Percentiles rank a stretch among this genome's conserved stretches.
Evolutionary conservation across 2,797 vertebrate genomes (phyloP).

Genomic region (Buphagus erythrorhynchus): DNA sequence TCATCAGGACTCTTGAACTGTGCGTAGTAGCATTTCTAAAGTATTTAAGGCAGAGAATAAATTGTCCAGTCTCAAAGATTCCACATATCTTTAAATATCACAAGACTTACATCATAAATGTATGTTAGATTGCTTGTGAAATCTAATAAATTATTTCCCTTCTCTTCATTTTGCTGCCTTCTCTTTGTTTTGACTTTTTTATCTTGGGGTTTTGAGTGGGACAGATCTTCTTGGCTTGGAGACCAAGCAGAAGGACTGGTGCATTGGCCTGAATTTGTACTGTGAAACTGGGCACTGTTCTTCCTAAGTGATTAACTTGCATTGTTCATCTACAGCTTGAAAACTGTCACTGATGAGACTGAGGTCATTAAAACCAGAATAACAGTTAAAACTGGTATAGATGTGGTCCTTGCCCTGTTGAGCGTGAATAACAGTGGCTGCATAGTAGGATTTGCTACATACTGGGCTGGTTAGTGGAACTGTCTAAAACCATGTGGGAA

Average conservation of each 20-base stretch:
- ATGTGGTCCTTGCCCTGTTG: background rate
- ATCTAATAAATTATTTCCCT: conserved; percentile 79
- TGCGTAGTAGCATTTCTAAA: conserved; percentile 72
- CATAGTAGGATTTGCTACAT: background rate
- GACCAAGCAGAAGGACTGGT: background rate
- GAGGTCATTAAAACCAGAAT: background rate
- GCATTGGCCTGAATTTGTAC: background rate
- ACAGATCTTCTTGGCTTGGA: background rate
- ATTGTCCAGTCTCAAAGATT: conserved; percentile 10
- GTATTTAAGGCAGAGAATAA: conserved; percentile 51
- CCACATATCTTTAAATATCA: background rate
- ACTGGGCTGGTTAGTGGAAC: background rate
- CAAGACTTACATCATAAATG: background rate
- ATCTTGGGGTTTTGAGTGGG: background rate
- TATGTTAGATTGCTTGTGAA: conserved; percentile 41
- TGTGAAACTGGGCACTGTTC: background rate
- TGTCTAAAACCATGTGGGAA: background rate
- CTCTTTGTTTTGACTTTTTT: background rate
- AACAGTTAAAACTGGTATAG: background rate
- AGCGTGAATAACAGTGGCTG: background rate
- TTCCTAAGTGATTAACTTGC: background rate
- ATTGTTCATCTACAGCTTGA: background rate
- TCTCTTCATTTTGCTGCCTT: conserved; percentile 19
- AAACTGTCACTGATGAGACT: background rate
- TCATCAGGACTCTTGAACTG: conserved; percentile 69